Evolutionary conservation across 2,797 vertebrate species (phyloP), one percentile per base, ranked within the genome.

Genomic region (Fistularia commersonii): DNA sequence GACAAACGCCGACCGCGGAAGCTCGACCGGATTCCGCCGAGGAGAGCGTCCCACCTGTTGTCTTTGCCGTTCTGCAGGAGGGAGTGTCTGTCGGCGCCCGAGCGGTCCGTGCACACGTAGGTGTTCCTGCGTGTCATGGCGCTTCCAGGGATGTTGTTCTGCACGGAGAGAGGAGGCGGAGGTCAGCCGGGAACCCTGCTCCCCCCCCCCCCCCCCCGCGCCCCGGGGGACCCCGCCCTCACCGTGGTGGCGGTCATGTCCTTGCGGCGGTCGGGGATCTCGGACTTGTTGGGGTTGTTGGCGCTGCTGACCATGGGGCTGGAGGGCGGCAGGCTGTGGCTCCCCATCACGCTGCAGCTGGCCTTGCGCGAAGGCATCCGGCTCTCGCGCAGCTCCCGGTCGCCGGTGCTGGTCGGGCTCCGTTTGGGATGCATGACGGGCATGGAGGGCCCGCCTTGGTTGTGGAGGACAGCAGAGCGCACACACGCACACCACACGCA

Each of bases 291-390:
- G 62, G 94, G 94, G 82, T 96, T 96, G 88, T 95, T 94, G 76
- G 94, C 94, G 8, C 92, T 94, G 92, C 94, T 95, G 74, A 95
- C 94, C 94, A 95, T 95, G 1, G 94, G 94, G 87, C 94, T 96
- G 69, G 94, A 93, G 1, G 94, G 94, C 8, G 91, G 91, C 49
- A 93, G 86, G 66, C 91, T 92, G 38, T 92, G 90, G 41, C 92
- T 91, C 37, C 93, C 91, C 34, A 91, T 92, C 2, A 94, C 87
- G 0, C 93, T 93, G 83, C 93, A 93, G 54, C 93, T 94, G 34
- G 92, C 90, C 82, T 95, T 94, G 35, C 93, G 90, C 0, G 92
- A 87, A 0, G 93, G 91, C 86, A 95, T 91, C 3, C 92, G 89
- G 13, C 94, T 93, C 79, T 95, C 93, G 43, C 93, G 90, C 73